These are phyloP conservation scores for Bolinopsis microptera DNA, from an alignment of 37 sponge, comb jelly and placozoan genomes.

Conservation along the genomic window DNA sequence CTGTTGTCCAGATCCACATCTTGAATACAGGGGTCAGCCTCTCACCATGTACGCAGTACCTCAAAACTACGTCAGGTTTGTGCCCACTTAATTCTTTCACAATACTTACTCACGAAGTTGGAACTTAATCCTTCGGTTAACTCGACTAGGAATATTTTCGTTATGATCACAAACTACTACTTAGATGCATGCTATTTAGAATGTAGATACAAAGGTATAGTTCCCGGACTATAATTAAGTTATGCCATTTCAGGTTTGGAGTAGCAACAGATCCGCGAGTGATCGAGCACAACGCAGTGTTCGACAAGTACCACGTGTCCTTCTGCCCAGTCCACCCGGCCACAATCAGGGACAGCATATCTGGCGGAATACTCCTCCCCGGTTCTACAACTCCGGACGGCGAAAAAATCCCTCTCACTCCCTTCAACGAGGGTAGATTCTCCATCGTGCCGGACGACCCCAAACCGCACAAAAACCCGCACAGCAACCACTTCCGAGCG, in stretches of 20 bases:
- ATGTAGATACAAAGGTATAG: no score
- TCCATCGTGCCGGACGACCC: conserved; percentile 66
- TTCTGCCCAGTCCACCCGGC: conserved; percentile 62
- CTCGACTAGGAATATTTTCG: no score
- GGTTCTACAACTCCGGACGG: conserved; percentile 61
- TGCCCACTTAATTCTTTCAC: no score
- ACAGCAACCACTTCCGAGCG: conserved; percentile 40
- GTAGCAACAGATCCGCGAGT: conserved; percentile 57
- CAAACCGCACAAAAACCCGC: conserved; percentile 63
- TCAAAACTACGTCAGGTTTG: conserved; percentile 66
- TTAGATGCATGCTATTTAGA: no score
- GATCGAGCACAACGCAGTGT: conserved; percentile 58
- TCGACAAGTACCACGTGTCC: conserved; percentile 56
- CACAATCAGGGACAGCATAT: conserved; percentile 40
- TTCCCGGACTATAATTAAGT: no score
- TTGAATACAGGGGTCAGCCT: conserved; percentile 52
- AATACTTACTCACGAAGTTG: no score
- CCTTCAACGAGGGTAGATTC: conserved; percentile 64
- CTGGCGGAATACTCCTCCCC: conserved; percentile 29
- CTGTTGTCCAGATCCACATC: conserved; percentile 33
- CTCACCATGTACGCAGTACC: conserved; percentile 63
- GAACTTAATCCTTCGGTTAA: no score
- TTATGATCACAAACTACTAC: no score
- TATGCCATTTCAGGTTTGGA: conserved; percentile 59
- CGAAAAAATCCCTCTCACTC: conserved; percentile 12